Evolutionary conservation across 2,888 invertebrate genomes (phyloP).

Genomic region (Metallyticus violacea): DNA sequence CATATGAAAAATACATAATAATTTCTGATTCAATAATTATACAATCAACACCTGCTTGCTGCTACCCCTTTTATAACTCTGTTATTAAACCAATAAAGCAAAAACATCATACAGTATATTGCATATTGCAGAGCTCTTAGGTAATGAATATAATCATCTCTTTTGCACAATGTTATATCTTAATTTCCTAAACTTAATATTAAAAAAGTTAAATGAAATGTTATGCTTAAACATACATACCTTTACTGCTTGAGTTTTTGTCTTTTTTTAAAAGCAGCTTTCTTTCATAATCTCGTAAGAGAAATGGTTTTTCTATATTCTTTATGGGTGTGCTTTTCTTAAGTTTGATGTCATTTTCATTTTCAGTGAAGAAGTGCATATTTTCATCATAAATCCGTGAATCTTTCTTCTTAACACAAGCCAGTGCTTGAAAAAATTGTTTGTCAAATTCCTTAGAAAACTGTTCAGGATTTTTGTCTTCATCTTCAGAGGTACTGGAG

Average conservation of each 20-base stretch:
- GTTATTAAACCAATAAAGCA: too few relatives aligned
- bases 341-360: slow-evolving; percentile 36
- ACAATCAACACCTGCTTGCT: too few relatives aligned
- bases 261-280: slow-evolving; percentile 68
- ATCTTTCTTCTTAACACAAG: slow-evolving; percentile 83
- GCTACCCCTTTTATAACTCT: too few relatives aligned
- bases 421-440: slow-evolving; percentile 82
- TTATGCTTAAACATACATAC: too few relatives aligned
- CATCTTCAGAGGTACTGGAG: slow-evolving; percentile 60
- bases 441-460: slow-evolving; percentile 70
- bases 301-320: slow-evolving; percentile 57
- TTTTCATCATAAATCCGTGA: slow-evolving; percentile 82
- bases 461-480: slow-evolving; percentile 58
- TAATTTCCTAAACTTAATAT: too few relatives aligned
- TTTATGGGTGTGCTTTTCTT: neutral
- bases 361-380: slow-evolving; percentile 61
- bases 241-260: slow-evolving; percentile 46
- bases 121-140: too few relatives aligned
- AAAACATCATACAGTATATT: too few relatives aligned
- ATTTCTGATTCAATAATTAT: too few relatives aligned
- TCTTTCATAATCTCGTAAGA: slow-evolving; percentile 75
- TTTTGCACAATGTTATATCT: too few relatives aligned
- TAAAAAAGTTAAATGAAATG: too few relatives aligned
- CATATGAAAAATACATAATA: too few relatives aligned
- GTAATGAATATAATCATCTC: too few relatives aligned